Evolutionary conservation across 2,888 invertebrate genomes (phyloP).

Genomic region (Ommatoiulus sabulosus): DNA sequence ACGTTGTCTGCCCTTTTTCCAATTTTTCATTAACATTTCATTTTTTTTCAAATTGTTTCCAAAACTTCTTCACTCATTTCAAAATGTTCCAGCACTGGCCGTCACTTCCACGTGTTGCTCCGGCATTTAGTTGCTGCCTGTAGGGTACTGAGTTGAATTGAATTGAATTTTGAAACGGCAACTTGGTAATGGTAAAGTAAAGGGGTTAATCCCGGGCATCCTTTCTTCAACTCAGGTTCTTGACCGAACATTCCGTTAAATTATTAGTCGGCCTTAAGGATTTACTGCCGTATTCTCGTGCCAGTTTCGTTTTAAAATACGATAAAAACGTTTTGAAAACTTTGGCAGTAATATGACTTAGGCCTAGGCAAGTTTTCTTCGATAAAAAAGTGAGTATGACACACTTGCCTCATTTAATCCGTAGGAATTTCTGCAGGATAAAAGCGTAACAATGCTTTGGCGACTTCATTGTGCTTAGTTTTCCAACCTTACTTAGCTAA

Average conservation of each 20-base stretch:
- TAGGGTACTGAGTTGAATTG: too few relatives aligned
- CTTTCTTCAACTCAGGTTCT: not conserved
- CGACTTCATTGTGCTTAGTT: not conserved
- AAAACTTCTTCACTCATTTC: too few relatives aligned
- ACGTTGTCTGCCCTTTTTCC: too few relatives aligned
- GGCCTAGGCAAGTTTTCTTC: not conserved
- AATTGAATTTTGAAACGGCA: too few relatives aligned
- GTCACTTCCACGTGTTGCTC: too few relatives aligned
- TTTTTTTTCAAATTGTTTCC: too few relatives aligned
- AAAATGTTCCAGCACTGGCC: too few relatives aligned
- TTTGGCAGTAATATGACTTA: not conserved
- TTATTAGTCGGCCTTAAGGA: too few relatives aligned
- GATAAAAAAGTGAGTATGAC: not conserved
- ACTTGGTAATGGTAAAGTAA: not conserved
- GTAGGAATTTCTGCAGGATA: not conserved
- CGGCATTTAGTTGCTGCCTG: too few relatives aligned
- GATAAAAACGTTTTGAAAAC: not conserved
- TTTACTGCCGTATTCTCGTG: not conserved
- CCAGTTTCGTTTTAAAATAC: not conserved
- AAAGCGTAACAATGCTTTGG: constrained; percentile 11
- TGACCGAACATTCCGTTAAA: not conserved
- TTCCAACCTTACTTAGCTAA: not conserved
- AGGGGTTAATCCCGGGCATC: not conserved
- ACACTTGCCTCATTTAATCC: constrained; percentile 22
- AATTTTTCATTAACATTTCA: too few relatives aligned